A percentile compares a stretch with the other conserved stretches of the same genome.
phyloP scores from a whole-genome alignment of 2,797 vertebrate genomes.

The Spea hammondii region DNA sequence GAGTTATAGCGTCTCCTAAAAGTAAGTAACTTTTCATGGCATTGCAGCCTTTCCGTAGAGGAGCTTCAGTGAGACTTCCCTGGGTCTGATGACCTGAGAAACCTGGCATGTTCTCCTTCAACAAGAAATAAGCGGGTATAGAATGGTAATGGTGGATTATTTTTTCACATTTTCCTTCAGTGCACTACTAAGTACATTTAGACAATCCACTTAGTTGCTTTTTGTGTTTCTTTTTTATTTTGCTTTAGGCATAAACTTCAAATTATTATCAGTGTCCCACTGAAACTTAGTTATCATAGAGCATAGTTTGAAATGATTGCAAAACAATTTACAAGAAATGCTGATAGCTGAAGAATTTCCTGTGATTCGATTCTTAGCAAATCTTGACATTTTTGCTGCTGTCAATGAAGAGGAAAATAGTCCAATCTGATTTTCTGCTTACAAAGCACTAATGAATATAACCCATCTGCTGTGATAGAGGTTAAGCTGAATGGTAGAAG shows the following conservation, averaged over 20 bases:
- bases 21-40: no score
- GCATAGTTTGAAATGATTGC: background rate
- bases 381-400: background rate
- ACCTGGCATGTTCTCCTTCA: no score
- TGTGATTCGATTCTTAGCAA: background rate
- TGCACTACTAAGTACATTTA: no score
- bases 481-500: background rate
- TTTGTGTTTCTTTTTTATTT: background rate
- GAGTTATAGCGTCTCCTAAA: no score
- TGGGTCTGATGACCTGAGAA: no score
- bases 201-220: no score
- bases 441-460: slow-evolving; percentile 1
- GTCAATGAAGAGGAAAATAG: background rate
- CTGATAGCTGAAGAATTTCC: background rate
- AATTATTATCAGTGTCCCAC: background rate
- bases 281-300: background rate
- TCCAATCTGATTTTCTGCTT: slow-evolving; percentile 1
- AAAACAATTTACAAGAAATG: background rate
- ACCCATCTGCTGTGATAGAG: background rate
- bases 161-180: no score
- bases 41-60: no score
- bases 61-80: no score
- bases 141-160: no score
- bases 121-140: no score
- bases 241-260: background rate